A percentile compares a stretch with the other conserved stretches of the same genome.
Conservation (phyloP, 1,140 invertebrate genomes). For the Rhynchophorus ferrugineus region DNA sequence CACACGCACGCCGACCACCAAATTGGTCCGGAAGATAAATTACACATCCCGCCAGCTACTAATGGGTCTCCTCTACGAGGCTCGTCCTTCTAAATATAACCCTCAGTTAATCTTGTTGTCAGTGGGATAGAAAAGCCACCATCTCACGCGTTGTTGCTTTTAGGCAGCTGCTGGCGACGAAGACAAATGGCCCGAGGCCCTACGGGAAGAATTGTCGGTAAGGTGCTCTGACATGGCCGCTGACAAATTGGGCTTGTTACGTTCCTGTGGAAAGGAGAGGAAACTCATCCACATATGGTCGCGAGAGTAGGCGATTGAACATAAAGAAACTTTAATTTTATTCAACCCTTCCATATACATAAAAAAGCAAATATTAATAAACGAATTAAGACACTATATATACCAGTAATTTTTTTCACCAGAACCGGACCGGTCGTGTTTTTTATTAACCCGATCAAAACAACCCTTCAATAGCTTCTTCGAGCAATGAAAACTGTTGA, state of each 20-base stretch:
- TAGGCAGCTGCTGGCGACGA: conserved; percentile 2
- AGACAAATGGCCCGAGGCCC: background rate
- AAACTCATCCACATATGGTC: too few relatives aligned
- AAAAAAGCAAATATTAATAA: too few relatives aligned
- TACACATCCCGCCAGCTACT: background rate
- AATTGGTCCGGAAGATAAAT: background rate
- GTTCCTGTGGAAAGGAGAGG: conserved; percentile 11
- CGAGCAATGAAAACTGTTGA: too few relatives aligned
- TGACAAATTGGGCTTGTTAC: conserved; percentile 9
- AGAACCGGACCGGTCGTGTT: too few relatives aligned
- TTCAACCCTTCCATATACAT: too few relatives aligned
- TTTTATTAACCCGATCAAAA: too few relatives aligned
- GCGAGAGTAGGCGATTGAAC: too few relatives aligned
- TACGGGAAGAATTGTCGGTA: conserved; percentile 3
- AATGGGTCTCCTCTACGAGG: conserved; percentile 4
- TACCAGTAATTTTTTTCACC: too few relatives aligned
- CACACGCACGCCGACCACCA: too few relatives aligned
- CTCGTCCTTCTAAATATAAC: conserved; percentile 11
- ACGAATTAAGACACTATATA: too few relatives aligned
- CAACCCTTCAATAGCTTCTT: too few relatives aligned
- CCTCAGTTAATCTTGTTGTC: conserved; percentile 12
- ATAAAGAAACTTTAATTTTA: too few relatives aligned
- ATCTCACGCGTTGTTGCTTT: conserved; percentile 12
- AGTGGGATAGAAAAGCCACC: conserved; percentile 1
- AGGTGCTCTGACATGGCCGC: conserved; percentile 1